phyloP scores from a whole-genome alignment of 2,113 vertebrate species.

The Carassius gibelio region DNA sequence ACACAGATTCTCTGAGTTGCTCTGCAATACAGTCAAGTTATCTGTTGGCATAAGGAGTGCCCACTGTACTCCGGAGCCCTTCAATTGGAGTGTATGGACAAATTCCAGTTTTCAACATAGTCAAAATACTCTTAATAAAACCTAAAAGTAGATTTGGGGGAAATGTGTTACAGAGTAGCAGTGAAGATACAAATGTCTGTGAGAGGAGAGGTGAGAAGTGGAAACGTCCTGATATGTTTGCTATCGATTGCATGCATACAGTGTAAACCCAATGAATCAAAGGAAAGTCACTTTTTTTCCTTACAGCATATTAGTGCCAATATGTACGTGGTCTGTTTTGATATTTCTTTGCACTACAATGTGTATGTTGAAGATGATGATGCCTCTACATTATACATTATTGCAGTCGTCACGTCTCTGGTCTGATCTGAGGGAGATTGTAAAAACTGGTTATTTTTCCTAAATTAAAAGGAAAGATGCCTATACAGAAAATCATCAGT shows the following conservation, averaged over 20 bases:
- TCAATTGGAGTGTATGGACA: constrained; percentile 2
- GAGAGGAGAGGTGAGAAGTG: not conserved
- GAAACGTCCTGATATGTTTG: constrained; percentile 2
- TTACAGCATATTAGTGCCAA: constrained; percentile 42
- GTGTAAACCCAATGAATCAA: constrained; percentile 18
- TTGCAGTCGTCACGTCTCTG: constrained; percentile 25
- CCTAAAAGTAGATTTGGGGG: not conserved
- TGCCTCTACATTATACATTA: constrained; percentile 31
- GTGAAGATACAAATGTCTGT: not conserved
- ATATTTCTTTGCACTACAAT: constrained; percentile 43
- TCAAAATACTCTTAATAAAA: constrained; percentile 27
- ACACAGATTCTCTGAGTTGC: constrained; percentile 16
- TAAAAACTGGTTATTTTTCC: constrained; percentile 20
- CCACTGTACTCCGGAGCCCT: constrained; percentile 15
- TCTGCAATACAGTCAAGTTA: not conserved
- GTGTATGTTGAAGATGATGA: constrained; percentile 32
- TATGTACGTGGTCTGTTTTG: constrained; percentile 6
- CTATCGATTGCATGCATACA: constrained; percentile 31
- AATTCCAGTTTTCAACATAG: constrained; percentile 6
- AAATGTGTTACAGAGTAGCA: not conserved
- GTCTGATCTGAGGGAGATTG: constrained; percentile 18
- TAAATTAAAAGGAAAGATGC: constrained; percentile 16
- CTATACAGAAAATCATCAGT: constrained; percentile 36
- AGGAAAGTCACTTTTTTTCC: constrained; percentile 18
- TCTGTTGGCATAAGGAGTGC: not conserved